phyloP scores from a whole-genome alignment of 2,797 vertebrate species.

The Sphaeramia orbicularis region DNA sequence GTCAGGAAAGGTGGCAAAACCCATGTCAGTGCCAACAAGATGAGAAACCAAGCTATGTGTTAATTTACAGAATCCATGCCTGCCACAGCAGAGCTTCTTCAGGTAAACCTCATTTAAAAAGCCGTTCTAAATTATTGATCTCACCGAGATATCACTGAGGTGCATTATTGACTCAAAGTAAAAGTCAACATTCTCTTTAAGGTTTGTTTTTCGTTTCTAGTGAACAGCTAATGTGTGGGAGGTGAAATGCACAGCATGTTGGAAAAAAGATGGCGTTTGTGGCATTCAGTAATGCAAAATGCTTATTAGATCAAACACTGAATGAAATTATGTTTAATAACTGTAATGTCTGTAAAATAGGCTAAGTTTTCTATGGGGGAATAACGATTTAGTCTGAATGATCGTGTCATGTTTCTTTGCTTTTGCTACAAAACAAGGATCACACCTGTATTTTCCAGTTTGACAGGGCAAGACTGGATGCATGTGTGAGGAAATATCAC shows the following conservation, averaged over 20 bases:
- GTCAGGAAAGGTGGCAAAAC: not conserved
- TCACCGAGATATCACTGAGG: conserved; percentile 27
- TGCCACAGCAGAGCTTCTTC: not conserved
- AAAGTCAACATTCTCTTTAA: conserved; percentile 40
- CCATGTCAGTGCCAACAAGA: not conserved
- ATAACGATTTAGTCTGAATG: not conserved
- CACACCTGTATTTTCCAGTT: not conserved
- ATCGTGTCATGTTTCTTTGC: not conserved
- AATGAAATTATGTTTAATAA: too few species aligned
- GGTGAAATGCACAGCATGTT: conserved; percentile 6
- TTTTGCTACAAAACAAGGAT: not conserved
- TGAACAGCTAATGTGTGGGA: conserved; percentile 9
- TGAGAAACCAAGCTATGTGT: not conserved
- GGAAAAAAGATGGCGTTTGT: conserved; percentile 1
- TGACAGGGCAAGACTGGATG: not conserved
- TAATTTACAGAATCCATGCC: conserved; percentile 4
- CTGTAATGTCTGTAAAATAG: too few species aligned
- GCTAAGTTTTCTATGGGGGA: not conserved
- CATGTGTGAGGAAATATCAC: not conserved
- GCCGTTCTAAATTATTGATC: conserved; percentile 47
- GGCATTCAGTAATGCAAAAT: not conserved
- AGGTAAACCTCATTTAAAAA: conserved; percentile 22
- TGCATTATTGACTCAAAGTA: conserved; percentile 35
- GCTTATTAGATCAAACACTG: not conserved
- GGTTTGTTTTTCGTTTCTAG: conserved; percentile 11